These are phyloP conservation scores for Polydrusus tereticollis DNA, from an alignment of 2,888 invertebrate genomes.

Conservation along the genomic window DNA sequence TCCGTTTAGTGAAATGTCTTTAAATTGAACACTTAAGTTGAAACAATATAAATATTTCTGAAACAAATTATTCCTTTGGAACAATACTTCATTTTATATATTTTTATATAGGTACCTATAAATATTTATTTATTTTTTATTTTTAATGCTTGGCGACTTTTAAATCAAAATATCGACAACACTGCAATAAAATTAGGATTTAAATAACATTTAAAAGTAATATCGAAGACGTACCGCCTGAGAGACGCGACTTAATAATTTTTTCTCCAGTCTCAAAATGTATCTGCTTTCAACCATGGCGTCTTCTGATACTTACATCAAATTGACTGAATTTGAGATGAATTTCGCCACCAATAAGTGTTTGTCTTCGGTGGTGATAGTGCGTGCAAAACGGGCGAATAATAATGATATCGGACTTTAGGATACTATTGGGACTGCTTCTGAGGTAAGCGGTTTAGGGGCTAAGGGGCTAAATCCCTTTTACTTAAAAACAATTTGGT, in stretches of 20 bases:
- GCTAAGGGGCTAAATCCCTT: no score
- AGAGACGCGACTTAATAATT: slow-evolving; percentile 40
- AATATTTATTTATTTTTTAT: no score
- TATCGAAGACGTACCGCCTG: slow-evolving; percentile 23
- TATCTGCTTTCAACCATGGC: slow-evolving; percentile 45
- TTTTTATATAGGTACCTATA: no score
- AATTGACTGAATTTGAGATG: slow-evolving; percentile 35
- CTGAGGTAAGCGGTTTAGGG: no score
- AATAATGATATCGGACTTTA: background rate
- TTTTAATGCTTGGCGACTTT: no score
- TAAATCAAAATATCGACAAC: background rate
- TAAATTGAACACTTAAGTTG: no score
- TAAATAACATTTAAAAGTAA: slow-evolving; percentile 27
- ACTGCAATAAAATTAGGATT: slow-evolving; percentile 24
- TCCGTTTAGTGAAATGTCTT: no score
- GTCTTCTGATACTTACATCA: slow-evolving; percentile 41
- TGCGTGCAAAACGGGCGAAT: background rate
- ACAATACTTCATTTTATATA: no score
- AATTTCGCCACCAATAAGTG: slow-evolving; percentile 39
- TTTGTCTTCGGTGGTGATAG: slow-evolving; percentile 24
- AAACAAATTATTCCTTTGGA: no score
- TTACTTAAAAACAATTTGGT: no score
- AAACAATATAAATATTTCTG: no score
- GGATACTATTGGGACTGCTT: background rate
- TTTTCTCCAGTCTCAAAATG: slow-evolving; percentile 45